These are phyloP conservation scores for Vespertilio murinus DNA, from an alignment of 2,797 vertebrate species.

Conservation along the genomic window DNA sequence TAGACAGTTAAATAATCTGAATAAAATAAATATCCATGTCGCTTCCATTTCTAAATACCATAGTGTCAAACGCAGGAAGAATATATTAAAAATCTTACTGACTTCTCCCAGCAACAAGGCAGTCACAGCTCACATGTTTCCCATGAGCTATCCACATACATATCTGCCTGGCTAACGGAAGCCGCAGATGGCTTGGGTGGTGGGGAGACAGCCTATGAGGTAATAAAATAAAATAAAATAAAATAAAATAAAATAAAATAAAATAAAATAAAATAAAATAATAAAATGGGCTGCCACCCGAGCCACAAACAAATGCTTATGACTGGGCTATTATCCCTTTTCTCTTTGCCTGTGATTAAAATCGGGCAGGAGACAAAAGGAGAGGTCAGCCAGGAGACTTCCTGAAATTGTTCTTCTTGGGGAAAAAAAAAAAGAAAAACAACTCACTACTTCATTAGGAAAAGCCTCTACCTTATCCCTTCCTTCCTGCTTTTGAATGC, in stretches of 20 bases:
- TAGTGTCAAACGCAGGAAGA: not conserved
- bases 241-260: conserved; percentile 13
- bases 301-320: not conserved
- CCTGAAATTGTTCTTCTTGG: not conserved
- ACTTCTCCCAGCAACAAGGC: not conserved
- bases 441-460: too few species aligned
- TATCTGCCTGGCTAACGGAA: not conserved
- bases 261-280: conserved; percentile 13
- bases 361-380: not conserved
- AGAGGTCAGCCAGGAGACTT: not conserved
- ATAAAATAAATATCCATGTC: not conserved
- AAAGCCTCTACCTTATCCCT: not conserved
- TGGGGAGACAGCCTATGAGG: not conserved
- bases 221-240: conserved; percentile 12
- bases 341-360: not conserved
- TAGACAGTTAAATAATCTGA: not conserved
- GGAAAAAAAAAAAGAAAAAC: not conserved
- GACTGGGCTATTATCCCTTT: not conserved
- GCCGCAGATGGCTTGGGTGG: not conserved
- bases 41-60: not conserved
- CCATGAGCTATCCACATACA: not conserved
- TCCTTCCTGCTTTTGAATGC: not conserved
- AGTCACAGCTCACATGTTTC: not conserved
- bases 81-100: not conserved
- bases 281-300: not conserved